Conservation (phyloP, 1,140 invertebrate genomes). For the Caenorhabditis inopinata region DNA sequence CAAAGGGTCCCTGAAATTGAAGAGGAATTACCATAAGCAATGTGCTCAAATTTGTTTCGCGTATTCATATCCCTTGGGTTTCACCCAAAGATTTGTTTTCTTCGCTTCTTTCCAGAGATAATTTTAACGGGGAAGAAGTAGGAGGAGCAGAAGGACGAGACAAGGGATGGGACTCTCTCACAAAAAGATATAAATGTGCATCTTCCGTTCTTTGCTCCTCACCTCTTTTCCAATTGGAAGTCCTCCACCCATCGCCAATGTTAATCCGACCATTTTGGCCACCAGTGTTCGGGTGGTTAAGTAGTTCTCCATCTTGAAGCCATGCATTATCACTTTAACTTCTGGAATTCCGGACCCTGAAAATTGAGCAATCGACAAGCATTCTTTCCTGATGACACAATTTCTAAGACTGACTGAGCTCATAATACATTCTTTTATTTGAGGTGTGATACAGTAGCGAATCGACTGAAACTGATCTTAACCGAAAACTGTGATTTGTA, state of each 20-base stretch:
- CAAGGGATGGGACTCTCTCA: no score
- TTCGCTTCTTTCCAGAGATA: constrained; percentile 34
- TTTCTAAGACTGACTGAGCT: no score
- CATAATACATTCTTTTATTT: no score
- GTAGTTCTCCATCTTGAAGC: constrained; percentile 94
- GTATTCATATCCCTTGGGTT: background rate
- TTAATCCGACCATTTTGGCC: constrained; percentile 90
- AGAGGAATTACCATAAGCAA: background rate
- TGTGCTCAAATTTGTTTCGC: background rate
- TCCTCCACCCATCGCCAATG: constrained; percentile 89
- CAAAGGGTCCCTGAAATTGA: constrained; percentile 59
- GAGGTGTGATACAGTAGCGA: no score
- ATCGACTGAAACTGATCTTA: no score
- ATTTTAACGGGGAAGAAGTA: constrained; percentile 73
- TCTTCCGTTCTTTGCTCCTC: background rate
- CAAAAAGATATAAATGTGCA: no score
- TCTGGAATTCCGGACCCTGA: constrained; percentile 94
- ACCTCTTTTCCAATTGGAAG: constrained; percentile 95
- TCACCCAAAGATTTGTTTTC: constrained; percentile 5
- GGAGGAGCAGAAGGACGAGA: constrained; percentile 68
- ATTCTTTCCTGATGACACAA: no score
- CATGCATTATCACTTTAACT: constrained; percentile 96
- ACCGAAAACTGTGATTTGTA: no score
- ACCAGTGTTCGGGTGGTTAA: constrained; percentile 89
- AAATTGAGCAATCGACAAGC: constrained; percentile 38